These are phyloP conservation scores for Oxystoma pomonae DNA, from an alignment of 2,888 invertebrate species.

Conservation along the genomic window DNA sequence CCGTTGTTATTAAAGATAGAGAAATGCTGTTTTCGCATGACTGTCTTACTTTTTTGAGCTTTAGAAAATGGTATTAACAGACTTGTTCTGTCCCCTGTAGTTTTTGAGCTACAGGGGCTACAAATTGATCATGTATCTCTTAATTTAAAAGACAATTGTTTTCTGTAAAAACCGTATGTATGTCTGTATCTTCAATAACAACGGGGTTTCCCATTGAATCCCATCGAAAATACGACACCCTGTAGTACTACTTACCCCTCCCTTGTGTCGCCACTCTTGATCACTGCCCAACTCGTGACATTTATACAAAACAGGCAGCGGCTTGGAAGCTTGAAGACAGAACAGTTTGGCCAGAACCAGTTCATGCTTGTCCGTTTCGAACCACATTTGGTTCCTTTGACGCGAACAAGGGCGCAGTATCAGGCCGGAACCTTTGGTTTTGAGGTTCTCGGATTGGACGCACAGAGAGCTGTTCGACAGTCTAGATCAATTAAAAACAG, in stretches of 20 bases:
- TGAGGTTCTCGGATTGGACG: conserved; percentile 70
- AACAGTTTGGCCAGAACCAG: conserved; percentile 77
- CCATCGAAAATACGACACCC: too few species aligned
- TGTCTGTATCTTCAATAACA: too few species aligned
- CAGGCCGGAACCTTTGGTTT: conserved; percentile 59
- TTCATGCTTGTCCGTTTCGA: conserved; percentile 78
- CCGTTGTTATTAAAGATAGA: too few species aligned
- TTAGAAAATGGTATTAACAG: too few species aligned
- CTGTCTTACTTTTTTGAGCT: too few species aligned
- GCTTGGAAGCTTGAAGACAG: conserved; percentile 74
- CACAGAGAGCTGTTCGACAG: conserved; percentile 71
- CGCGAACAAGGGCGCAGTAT: conserved; percentile 67
- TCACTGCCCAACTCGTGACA: conserved; percentile 90
- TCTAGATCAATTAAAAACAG: conserved; percentile 38
- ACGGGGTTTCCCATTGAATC: too few species aligned
- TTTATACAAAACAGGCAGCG: conserved; percentile 71
- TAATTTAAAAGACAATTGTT: too few species aligned
- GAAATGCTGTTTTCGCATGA: too few species aligned
- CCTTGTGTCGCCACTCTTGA: conserved; percentile 88
- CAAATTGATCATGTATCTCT: too few species aligned
- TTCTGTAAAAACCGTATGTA: too few species aligned
- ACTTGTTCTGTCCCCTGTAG: too few species aligned
- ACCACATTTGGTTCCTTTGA: conserved; percentile 77
- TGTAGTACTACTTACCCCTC: conserved; percentile 57
- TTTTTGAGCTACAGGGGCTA: too few species aligned